Base-by-base conservation (phyloP, 2,113 vertebrate species). In the Erythrocercus mccallii region DNA sequence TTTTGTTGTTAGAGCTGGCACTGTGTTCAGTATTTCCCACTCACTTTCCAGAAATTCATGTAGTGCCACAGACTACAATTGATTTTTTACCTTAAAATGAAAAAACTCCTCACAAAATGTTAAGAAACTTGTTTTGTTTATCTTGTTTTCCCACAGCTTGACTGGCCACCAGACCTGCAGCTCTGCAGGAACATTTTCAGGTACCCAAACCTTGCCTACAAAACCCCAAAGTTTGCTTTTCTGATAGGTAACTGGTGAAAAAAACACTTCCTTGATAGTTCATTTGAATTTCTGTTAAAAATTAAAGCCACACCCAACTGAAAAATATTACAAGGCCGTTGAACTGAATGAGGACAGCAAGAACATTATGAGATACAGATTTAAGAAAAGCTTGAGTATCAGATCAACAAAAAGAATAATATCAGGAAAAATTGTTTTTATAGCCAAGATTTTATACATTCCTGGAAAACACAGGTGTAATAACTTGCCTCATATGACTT, bases 11-110 rank as follows among this genome's bases (percentile, higher is more conserved):
- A 98, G 73, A 40, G 65, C 44, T 68, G 76, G 40, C 56, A 98
- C 88, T 31, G 56, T 70, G 6, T 94, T 58, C 83, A 98, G 60
- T 25, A 88, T 74, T 35, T 95, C 81, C 45, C 96, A 82, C 61
- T 98, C 88, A 12, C 47, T 64, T 21, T 74, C 33, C 54, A 88
- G n/a, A 92, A 97, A 94, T 51, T 96, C 74, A 92, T 97, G 51
- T 48, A 65, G 68, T 24, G 13, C 69, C 42, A 80, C 13, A 27
- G 18, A 62, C 11, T 22, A 45, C 22, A 64, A 42, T 45, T 73
- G 15, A 9, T 50, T 74, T 73, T 68, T 65, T 79, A 62, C 40
- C 24, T 65, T 42, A 40, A 30, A 47, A 61, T 23, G 17, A 33
- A 60, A 47, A 44, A 30, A 5, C 4, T 1, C 12, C 56, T 66